Conservation (phyloP, 2,888 invertebrate genomes). For the Pilophorus perplexus region DNA sequence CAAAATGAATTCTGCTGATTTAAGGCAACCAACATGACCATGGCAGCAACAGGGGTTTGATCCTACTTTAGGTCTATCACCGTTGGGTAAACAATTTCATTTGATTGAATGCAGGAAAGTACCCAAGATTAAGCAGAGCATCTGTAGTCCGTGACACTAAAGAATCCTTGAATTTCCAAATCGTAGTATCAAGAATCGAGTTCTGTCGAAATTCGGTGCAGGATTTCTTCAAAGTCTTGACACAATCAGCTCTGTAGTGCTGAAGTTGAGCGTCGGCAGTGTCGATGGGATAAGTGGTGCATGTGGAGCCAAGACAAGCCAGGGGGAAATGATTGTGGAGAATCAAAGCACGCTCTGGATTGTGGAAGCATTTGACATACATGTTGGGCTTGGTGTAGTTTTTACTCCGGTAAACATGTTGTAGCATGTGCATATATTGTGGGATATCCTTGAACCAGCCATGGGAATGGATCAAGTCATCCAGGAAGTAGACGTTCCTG, state of each 20-base stretch:
- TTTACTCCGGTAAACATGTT: constrained; percentile 83
- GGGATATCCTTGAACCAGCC: constrained; percentile 78
- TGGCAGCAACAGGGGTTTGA: too few relatives aligned
- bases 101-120: constrained; percentile 54
- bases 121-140: constrained; percentile 70
- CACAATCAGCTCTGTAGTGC: constrained; percentile 92
- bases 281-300: constrained; percentile 80
- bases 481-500: constrained; percentile 88
- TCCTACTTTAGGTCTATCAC: too few relatives aligned
- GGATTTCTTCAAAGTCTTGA: constrained; percentile 76
- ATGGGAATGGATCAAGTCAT: constrained; percentile 78
- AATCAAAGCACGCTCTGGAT: constrained; percentile 82
- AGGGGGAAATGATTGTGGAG: constrained; percentile 91
- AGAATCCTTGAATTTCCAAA: constrained; percentile 82
- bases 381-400: constrained; percentile 91
- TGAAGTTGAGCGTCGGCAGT: constrained; percentile 82
- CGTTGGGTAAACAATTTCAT: too few relatives aligned
- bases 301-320: constrained; percentile 75
- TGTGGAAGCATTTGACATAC: constrained; percentile 92
- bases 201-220: constrained; percentile 80
- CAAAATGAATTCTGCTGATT: too few relatives aligned
- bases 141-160: constrained; percentile 67
- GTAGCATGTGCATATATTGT: constrained; percentile 86
- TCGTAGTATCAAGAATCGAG: constrained; percentile 77
- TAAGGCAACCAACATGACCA: background rate